Evolutionary conservation across 2,888 invertebrate species (phyloP).

Genomic region (Pyrrhosoma nymphula): DNA sequence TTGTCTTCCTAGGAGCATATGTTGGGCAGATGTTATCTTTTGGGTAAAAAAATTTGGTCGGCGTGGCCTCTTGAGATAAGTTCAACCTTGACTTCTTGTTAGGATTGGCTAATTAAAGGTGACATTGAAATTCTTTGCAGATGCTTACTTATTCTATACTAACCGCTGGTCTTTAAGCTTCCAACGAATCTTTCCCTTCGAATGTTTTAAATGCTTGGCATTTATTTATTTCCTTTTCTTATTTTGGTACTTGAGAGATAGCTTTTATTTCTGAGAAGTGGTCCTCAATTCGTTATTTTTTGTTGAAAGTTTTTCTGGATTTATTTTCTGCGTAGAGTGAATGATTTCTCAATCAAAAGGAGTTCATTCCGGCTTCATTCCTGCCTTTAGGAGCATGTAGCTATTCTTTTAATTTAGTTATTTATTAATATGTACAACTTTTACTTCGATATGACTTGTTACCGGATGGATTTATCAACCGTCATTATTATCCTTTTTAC

Average conservation of each 20-base stretch:
- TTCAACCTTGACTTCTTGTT: neutral
- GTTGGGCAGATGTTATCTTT: neutral
- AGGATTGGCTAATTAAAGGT: conserved; percentile 1
- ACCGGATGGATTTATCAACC: no score
- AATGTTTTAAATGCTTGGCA: neutral
- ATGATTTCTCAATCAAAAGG: no score
- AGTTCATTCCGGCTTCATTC: no score
- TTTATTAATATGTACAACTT: no score
- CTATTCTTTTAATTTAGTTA: no score
- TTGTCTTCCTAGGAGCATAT: neutral
- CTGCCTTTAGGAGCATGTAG: no score
- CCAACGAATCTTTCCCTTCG: neutral
- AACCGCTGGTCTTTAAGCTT: neutral
- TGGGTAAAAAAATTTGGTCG: neutral
- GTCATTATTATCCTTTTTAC: no score
- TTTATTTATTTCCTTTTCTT: neutral
- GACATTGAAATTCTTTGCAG: neutral
- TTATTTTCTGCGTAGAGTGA: no score
- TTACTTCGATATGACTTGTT: no score
- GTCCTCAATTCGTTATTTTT: no score
- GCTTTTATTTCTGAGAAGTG: no score
- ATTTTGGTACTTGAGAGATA: neutral
- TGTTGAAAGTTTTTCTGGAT: no score
- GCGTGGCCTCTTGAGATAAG: neutral
- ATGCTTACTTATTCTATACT: neutral